Base-by-base conservation (phyloP, 2,888 invertebrate genomes). In the Didymodactylos carnosus region DNA sequence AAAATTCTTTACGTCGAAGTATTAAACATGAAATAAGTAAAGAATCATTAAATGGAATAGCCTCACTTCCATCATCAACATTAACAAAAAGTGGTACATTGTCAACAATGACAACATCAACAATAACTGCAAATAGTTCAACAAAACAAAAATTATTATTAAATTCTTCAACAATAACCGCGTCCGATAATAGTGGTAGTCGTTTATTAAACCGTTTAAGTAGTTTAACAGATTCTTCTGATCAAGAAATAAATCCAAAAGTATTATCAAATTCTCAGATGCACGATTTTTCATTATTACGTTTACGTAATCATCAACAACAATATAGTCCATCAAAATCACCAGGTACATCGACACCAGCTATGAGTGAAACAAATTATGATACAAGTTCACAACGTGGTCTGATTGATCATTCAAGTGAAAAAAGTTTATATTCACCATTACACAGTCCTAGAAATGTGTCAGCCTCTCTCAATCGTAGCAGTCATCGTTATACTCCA, bases 1-100 rank as follows among this genome's bases (percentile, higher is more conserved):
- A 74, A 41, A 72, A 71, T 43, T 71, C 74, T 10, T 43, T 74
- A 10, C n/a, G 74, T 29, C 62, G 49, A 16, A 74, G 74, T 46
- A 71, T 71, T 35, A 62, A 62, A 62, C 29, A 62, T 10, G 62
- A 62, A 62, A 62, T 62, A 6, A 62, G n/a, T n/a, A 62, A 62
- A 62, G 29, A 62, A 62, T 62, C 62, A 35, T 35, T 35, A 62
- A 35, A 35, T 35, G 29, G 29, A 29, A n/a, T 62, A 35, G 29
- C 29, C 11, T 35, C 29, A 35, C 29, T 19, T 35, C 29, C 29
- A 35, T 27, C 29, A n/a, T 35, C 16, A 35, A 62, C 62, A 62
- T 11, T 62, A 3, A 10, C 35, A 1, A 62, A 62, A 62, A 62
- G 62, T 35, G 6, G 29, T 35, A 62, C 62, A 35, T 35, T 62